A percentile compares a stretch with the other conserved stretches of the same genome.
phyloP scores from a whole-genome alignment of 2,113 vertebrate genomes.

The Campylorhamphus procurvoides region DNA sequence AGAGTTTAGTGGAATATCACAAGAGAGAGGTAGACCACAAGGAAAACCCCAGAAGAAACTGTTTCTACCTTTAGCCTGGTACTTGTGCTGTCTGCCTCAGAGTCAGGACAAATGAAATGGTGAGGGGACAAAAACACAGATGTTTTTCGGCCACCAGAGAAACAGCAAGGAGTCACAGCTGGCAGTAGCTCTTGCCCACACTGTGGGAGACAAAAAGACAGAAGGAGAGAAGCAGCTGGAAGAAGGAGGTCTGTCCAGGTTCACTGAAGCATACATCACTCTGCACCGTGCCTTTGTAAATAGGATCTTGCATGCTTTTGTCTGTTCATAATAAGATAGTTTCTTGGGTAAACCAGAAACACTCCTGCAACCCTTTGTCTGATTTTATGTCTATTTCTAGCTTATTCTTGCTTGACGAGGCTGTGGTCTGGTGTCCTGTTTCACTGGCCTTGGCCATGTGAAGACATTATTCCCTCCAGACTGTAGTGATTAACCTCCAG shows the following conservation, averaged over 20 bases:
- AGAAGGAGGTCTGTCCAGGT: not conserved
- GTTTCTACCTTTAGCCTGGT: not conserved
- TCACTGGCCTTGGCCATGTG: accelerated
- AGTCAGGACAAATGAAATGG: not conserved
- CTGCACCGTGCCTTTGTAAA: not conserved
- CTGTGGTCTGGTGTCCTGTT: not conserved
- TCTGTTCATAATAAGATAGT: not conserved
- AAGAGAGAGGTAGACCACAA: not conserved
- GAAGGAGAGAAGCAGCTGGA: not conserved
- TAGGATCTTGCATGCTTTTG: not conserved
- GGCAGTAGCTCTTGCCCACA: not conserved
- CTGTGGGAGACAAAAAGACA: not conserved
- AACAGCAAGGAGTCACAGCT: not conserved
- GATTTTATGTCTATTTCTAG: not conserved
- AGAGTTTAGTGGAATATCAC: not conserved
- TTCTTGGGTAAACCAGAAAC: not conserved
- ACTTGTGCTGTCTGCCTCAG: not conserved
- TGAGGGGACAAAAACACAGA: not conserved
- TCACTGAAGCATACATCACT: accelerated
- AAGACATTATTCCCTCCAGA: not conserved
- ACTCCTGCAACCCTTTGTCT: not conserved
- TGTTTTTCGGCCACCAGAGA: not conserved
- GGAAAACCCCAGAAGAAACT: not conserved
- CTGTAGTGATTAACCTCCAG: not conserved
- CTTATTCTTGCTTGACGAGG: not conserved